A percentile compares a stretch with the other conserved stretches of the same genome.
phyloP scores from a whole-genome alignment of 1,140 invertebrate species.

The Apocrypta bakeri region DNA sequence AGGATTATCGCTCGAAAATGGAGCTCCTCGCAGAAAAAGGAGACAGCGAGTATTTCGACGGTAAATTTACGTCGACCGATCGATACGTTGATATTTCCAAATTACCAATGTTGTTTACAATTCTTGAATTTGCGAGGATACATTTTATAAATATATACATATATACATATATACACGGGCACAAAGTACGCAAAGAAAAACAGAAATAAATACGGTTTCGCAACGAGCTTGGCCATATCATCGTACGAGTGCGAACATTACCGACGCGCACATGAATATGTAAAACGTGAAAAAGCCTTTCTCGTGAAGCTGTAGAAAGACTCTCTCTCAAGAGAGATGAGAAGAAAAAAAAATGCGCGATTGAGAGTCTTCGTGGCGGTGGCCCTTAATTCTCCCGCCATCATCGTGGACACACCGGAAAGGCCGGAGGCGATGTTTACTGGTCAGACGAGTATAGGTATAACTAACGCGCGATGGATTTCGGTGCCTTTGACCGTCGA shows the following conservation, averaged over 20 bases:
- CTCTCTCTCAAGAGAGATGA: neutral
- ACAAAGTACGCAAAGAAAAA: neutral
- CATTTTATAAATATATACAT: neutral
- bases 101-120: neutral
- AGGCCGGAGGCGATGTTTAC: conserved; percentile 54
- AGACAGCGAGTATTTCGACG: neutral
- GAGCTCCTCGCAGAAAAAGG: conserved; percentile 19
- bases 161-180: neutral
- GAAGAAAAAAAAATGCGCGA: conserved; percentile 1
- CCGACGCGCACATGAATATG: conserved; percentile 24
- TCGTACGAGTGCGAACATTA: conserved; percentile 17
- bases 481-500: conserved; percentile 49
- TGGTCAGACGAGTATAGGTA: conserved; percentile 8
- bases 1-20: neutral
- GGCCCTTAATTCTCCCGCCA: conserved; percentile 34
- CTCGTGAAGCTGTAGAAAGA: conserved; percentile 13
- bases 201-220: neutral
- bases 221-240: neutral
- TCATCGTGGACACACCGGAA: conserved; percentile 42
- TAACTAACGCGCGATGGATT: conserved; percentile 46
- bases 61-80: neutral
- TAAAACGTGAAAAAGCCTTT: conserved; percentile 41
- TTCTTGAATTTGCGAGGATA: neutral
- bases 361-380: conserved; percentile 19
- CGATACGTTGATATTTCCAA: neutral